These are phyloP conservation scores for Ictalurus furcatus DNA, from an alignment of 2,113 vertebrate genomes.

Conservation along the genomic window DNA sequence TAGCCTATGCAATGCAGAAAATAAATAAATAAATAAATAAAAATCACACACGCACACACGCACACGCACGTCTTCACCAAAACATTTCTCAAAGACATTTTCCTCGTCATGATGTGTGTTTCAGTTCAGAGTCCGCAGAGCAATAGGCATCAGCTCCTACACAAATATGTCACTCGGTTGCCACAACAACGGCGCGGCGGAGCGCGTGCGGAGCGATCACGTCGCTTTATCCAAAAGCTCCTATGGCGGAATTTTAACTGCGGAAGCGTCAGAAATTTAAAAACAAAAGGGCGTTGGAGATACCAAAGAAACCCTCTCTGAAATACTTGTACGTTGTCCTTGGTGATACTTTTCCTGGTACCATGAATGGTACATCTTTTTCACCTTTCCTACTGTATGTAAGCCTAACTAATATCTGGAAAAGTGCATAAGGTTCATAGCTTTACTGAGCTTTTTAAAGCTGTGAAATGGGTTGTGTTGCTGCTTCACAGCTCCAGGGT, in stretches of 20 bases:
- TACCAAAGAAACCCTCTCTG: not conserved
- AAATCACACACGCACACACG: not conserved
- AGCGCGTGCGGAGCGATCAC: slow-evolving; percentile 44
- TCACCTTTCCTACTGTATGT: not conserved
- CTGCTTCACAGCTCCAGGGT: not conserved
- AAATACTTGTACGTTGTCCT: not conserved
- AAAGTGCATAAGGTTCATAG: not conserved
- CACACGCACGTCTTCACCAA: not conserved
- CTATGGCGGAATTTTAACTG: not conserved
- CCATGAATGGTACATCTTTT: not conserved
- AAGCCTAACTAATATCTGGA: not conserved
- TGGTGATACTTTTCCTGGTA: not conserved
- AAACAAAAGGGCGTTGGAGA: not conserved
- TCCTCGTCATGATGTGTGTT: not conserved
- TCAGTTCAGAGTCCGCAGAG: slow-evolving; percentile 39
- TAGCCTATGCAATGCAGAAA: not conserved
- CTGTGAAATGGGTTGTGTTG: not conserved
- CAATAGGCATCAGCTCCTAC: slow-evolving; percentile 57
- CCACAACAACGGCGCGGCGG: slow-evolving; percentile 54
- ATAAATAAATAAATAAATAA: not conserved
- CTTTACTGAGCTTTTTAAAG: not conserved
- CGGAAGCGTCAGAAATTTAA: not conserved
- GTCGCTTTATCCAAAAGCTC: slow-evolving; percentile 27
- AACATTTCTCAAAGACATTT: not conserved
- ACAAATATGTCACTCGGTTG: slow-evolving; percentile 61